Evolutionary conservation across 2,797 vertebrate species (phyloP), one percentile per base, ranked within the genome.

Genomic region (Argentina silus): DNA sequence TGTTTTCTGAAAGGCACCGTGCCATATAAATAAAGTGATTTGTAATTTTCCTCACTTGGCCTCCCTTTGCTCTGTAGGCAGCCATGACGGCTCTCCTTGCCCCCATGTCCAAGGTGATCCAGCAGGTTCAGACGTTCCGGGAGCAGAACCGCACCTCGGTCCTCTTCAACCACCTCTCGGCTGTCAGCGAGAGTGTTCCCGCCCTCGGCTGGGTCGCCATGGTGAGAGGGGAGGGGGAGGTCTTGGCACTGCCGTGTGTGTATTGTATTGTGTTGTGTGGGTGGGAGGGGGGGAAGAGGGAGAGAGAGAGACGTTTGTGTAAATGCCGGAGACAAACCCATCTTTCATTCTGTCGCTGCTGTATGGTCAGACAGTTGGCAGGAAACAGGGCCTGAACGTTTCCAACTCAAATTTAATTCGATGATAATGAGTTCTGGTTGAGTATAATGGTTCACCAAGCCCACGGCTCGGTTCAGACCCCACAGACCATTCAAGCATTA

Each of bases 161-260:
- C 10, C 68, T 92, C 1, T 99, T 99, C 90, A 98, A 98, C 87
- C 98, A 99, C 82, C 91, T 99, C 9, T 98, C 97, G 0, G 95
- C 97, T 3, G 92, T 99, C 84, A 97, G 96, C 0, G 98, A 99
- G 93, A 98, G 97, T 64, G 95, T 97, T 80, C 95, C 96, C 0
- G 98, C 95, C 68, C 90, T 99, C 6, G 97, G 96, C 78, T 99
- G 98, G 98, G 91, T 99, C 19, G 94, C 97, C 78, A 89, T 98
- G 95, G 98, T 99, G 82, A 96, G 23, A 17, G 19, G 17, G 47
- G 55, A 21, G 72, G 6, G 45, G 61, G 48, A 9, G 5, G 3
- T 63, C 70, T 59, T 59, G 67, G 57, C 23, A 15, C 17, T 10
- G 17, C 10, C 7, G n/a, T 21, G 63, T 65, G 44, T 47, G 63